Evolutionary conservation across 2,888 invertebrate genomes (phyloP).

Genomic region (Aphidius colemani): DNA sequence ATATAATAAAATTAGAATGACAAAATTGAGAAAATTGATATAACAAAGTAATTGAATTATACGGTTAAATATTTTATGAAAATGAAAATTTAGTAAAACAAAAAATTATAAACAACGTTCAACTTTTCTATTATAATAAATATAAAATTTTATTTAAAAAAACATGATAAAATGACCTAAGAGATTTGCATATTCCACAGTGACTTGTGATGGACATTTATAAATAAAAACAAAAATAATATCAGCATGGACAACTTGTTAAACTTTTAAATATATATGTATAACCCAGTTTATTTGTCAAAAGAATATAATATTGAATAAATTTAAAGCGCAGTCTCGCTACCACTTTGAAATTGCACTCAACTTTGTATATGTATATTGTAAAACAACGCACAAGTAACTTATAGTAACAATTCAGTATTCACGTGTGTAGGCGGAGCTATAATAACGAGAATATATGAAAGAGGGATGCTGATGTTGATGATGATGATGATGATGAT

Average conservation of each 20-base stretch:
- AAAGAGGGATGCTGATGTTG: conserved; percentile 1
- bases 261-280: conserved; percentile 29
- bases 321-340: conserved; percentile 52
- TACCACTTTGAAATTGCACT: conserved; percentile 19
- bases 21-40: too few relatives aligned
- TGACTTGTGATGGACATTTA: neutral
- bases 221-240: neutral
- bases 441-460: conserved; percentile 11
- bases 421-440: conserved; percentile 27
- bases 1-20: too few relatives aligned
- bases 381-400: conserved; percentile 19
- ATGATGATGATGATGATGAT: conserved; percentile 3
- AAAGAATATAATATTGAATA: conserved; percentile 49
- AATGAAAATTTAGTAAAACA: too few relatives aligned
- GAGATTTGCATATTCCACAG: neutral
- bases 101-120: too few relatives aligned
- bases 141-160: neutral
- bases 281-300: conserved; percentile 48
- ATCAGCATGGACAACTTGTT: neutral
- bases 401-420: neutral
- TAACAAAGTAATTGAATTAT: too few relatives aligned
- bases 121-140: too few relatives aligned
- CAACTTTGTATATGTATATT: conserved; percentile 25
- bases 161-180: neutral
- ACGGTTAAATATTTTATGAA: too few relatives aligned